Evolutionary conservation across 2,888 invertebrate species (phyloP), one percentile per base, ranked within the genome.

Genomic region (Prosopocoilus inquinatus): DNA sequence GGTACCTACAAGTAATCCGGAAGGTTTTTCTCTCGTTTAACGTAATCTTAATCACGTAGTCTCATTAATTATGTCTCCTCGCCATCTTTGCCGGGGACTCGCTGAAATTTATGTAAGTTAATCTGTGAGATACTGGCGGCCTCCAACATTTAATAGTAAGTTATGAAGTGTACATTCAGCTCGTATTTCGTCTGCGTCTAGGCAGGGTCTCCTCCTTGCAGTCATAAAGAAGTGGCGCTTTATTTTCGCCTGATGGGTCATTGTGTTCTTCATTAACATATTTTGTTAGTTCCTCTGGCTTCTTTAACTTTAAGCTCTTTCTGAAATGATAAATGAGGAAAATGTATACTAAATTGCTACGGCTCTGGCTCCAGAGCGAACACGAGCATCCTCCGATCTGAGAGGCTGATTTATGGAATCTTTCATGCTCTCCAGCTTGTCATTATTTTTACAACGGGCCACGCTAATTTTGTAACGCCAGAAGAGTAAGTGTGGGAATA

Each of bases 41-140:
- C 33, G 11, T 57, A 74, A 75, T 74, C 73, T 73, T 75, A 75
- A 75, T 74, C 74, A 74, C 74, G 75, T 75, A 72, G 68, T 64
- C 69, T 67, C 73, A 70, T 75, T 74, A 74, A 74, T 74, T 75
- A 75, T 70, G 72, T 70, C 67, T 63, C 64, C 7, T 7, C 66
- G 68, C 70, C 72, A 70, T 70, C 72, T 69, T 69, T 64, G 58
- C 64, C 57, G 55, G 5, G 57, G 63, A 63, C 60, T 51, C 58
- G 64, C 54, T 58, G 59, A 68, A 73, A 74, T 74, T 73, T 74
- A 73, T 73, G 71, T 69, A 67, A 70, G 72, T 72, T 73, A 73
- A 74, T 73, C 73, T 70, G 68, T 62, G 68, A 69, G 71, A 70
- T 70, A 70, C 67, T 67, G 64, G 63, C 63, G 57, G 53, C 61